Base-by-base conservation (phyloP, 2,888 invertebrate genomes). In the Herminia tarsipennalis region DNA sequence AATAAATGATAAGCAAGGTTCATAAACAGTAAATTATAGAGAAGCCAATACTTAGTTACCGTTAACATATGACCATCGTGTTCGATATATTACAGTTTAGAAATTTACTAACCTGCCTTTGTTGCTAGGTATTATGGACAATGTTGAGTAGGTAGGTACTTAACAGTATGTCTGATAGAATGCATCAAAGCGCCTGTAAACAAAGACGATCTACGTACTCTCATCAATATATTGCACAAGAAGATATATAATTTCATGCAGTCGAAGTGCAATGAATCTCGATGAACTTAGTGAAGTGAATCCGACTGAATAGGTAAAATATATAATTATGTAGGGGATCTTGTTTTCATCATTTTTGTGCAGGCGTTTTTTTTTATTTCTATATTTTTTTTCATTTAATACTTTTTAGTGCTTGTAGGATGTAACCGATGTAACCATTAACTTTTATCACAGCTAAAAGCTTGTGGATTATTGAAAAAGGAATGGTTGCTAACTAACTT, bases 21-120 rank as follows among this genome's bases (percentile, higher is more conserved):
- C 27, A 22, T 57, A 8, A 25, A 48, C 9, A 20, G 32, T 29
- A 57, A 51, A 30, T 14, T 57, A 8, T 0, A 25, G 5, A 38
- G 8, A 12, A 24, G 30, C 2, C 12, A 24, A 17, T 16, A n/a
- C 13, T 8, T 29, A 1, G 5, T 16, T 8, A 8, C 2, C 8
- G 2, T 25, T 9, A 29, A 14, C 16, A 35, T 5, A 6, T 12
- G 22, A 5, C 14, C 2, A 14, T 18, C 10, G n/a, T 40, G 24
- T 8, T 25, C 5, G 9, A 30, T 1, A 25, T 32, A 36, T 25
- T 46, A 16, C 45, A 22, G 14, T 13, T 13, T 12, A 13, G 1
- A n/a, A 1, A 10, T 14, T 29, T 30, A 5, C 3, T 3, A 9
- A 10, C 1, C 12, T 22, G 4, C 30, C 29, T 10, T 14, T 47